A percentile compares a stretch with the other conserved stretches of the same genome.
Evolutionary conservation across 2,797 vertebrate genomes (phyloP).

Genomic region (Acrossocheilus fasciatus): DNA sequence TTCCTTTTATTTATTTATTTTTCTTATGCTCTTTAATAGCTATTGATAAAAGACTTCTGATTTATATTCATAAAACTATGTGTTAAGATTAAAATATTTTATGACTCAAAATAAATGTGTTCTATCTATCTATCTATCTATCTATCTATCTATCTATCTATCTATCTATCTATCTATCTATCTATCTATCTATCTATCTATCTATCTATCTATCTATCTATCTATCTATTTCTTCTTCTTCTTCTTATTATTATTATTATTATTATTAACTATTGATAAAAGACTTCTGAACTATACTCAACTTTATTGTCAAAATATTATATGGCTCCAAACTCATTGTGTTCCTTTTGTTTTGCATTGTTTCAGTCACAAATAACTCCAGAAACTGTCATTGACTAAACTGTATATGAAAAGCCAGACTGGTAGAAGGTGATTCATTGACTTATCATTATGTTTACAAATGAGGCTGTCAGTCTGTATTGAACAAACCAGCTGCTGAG

Average conservation of each 20-base stretch:
- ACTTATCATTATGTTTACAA: constrained; percentile 57
- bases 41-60: not conserved
- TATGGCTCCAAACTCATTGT: not conserved
- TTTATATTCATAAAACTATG: too few relatives aligned
- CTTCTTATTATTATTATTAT: not conserved
- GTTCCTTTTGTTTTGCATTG: not conserved
- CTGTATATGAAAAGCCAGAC: not conserved
- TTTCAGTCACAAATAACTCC: not conserved
- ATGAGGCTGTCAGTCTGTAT: constrained; percentile 47
- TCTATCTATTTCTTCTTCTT: too few relatives aligned
- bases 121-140: too few relatives aligned
- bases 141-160: not conserved
- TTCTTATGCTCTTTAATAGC: not conserved
- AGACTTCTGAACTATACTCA: not conserved
- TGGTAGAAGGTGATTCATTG: constrained; percentile 52
- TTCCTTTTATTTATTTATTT: not conserved
- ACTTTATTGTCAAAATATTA: not conserved
- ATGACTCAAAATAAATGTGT: not conserved
- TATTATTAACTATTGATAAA: not conserved
- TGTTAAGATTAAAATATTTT: not conserved
- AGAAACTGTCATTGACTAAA: constrained; percentile 19
- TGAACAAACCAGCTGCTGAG: constrained; percentile 44
- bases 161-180: too few relatives aligned
- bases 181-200: too few relatives aligned
- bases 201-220: too few relatives aligned